Evolutionary conservation across 2,113 vertebrate species (phyloP).

Genomic region (Phalacrocorax brasilianus): DNA sequence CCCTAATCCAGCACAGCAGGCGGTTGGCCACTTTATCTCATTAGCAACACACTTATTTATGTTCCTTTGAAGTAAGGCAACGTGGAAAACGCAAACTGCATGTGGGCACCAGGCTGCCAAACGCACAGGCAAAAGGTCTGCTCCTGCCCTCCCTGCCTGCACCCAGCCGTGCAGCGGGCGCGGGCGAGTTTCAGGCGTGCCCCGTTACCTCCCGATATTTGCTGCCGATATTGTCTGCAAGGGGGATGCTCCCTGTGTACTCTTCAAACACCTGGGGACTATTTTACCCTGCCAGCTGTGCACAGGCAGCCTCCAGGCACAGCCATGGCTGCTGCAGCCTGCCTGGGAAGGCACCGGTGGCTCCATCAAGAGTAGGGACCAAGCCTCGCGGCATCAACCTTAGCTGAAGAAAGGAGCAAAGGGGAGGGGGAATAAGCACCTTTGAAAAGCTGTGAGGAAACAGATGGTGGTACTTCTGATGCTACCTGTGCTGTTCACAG

Average conservation of each 20-base stretch:
- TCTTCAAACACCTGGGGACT: background rate
- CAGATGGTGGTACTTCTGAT: background rate
- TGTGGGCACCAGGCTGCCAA: background rate
- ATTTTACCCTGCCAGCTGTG: background rate
- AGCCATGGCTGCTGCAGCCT: background rate
- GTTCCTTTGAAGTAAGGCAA: background rate
- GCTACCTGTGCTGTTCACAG: background rate
- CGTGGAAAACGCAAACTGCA: background rate
- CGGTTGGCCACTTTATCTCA: background rate
- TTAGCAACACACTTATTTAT: background rate
- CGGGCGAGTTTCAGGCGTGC: background rate
- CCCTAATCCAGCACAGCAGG: background rate
- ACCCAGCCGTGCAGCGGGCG: background rate
- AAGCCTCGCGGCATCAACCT: background rate
- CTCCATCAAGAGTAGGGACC: background rate
- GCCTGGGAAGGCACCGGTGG: background rate
- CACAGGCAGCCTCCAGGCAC: rapidly evolving
- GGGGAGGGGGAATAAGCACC: background rate
- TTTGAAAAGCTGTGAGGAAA: background rate
- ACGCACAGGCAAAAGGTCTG: rapidly evolving
- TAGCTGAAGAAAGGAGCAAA: background rate
- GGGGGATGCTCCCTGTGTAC: background rate
- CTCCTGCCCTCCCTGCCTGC: background rate
- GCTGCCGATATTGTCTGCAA: background rate
- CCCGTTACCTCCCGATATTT: background rate